Evolutionary conservation across 1,140 invertebrate species (phyloP), one percentile per base, ranked within the genome.

Genomic region (Drosophila bocqueti): DNA sequence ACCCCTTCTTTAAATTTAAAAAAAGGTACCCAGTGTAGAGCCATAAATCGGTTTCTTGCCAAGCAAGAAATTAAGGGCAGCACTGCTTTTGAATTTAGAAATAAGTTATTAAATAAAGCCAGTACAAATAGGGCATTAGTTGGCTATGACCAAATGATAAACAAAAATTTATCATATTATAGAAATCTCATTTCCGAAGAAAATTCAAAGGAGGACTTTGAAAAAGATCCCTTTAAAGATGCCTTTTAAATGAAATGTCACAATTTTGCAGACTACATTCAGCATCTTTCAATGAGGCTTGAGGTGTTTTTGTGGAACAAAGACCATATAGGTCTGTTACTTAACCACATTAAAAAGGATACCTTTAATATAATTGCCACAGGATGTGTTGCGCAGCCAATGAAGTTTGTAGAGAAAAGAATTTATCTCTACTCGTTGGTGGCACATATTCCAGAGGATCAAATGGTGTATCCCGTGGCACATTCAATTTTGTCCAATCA

Each of bases 141-240:
- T 47, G 59, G 43, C 18, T 42, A 58, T 24, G 9, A 61, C 21
- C 26, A 47, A 57, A 57, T 57, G 54, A 34, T 61, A 46, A 24
- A 21, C 6, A 8, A 49, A 4, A 29, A 40, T n/a, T 55, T 55
- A 21, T 16, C 8, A 9, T 36, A 36, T 36, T 36, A 54, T 18
- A 18, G 31, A 24, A 55, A 36, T 24, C 8, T 42, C 2, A 57
- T n/a, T 26, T 58, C 36, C 8, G 21, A 42, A 8, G 55, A 26
- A 42, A 58, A 58, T 16, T 10, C 16, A 2, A 58, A 42, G 40
- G 24, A 58, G 15, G 55, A 42, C 16, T 58, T 58, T 40, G 16
- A 40, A 8, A 36, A 49, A 34, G 29, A 61, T 36, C 26, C 10
- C 3, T 49, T 61, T 49, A 49, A 49, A 4, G 58, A 49, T 29